Percentiles rank a stretch among this genome's conserved stretches.
Evolutionary conservation across 2,797 vertebrate species (phyloP).

Genomic region (Gastrophryne carolinensis): DNA sequence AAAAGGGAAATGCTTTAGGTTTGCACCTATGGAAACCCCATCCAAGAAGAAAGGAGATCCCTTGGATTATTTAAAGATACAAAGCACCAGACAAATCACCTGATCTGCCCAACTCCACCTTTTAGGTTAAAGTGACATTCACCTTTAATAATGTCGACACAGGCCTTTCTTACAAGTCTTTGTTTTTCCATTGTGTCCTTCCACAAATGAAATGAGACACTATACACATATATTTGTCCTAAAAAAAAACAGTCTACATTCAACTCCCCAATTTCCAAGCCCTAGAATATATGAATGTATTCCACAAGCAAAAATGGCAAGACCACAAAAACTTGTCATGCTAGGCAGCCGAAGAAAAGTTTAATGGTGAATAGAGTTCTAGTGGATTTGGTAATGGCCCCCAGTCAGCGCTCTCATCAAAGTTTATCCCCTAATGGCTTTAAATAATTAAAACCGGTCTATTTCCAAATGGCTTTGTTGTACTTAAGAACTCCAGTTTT

Average conservation of each 20-base stretch:
- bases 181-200: background rate
- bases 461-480: constrained; percentile 10
- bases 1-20: no score
- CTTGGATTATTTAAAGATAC: no score
- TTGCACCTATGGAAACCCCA: no score
- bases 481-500: constrained; percentile 1
- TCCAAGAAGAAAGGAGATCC: no score
- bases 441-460: constrained; percentile 4
- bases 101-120: background rate
- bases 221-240: background rate
- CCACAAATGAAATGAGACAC: background rate
- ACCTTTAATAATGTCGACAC: background rate
- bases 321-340: background rate
- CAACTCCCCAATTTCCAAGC: background rate
- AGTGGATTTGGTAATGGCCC: background rate
- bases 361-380: background rate
- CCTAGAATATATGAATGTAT: background rate
- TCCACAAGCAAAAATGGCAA: background rate
- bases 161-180: background rate
- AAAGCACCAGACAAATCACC: background rate
- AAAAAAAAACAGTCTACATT: background rate
- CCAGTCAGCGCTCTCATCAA: background rate
- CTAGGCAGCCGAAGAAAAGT: background rate
- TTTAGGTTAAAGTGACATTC: background rate
- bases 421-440: background rate